Percentiles rank a stretch among this genome's conserved stretches.
Conservation (phyloP, 1,140 invertebrate species). For the Brachystomella parvula region DNA sequence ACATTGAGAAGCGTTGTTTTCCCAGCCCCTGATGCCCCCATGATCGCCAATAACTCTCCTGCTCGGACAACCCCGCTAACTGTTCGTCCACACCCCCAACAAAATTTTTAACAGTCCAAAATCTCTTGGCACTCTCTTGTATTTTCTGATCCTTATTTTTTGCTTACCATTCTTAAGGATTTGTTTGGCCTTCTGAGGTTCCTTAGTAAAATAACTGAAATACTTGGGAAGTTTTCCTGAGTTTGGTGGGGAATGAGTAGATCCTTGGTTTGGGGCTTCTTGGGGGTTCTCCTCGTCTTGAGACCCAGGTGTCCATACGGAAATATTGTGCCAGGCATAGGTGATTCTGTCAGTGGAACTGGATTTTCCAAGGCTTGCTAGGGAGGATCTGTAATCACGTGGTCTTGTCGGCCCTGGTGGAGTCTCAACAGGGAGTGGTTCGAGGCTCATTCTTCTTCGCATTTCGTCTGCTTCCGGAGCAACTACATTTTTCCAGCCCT, state of each 20-base stretch:
- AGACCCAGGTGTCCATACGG: conserved; percentile 59
- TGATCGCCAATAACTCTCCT: conserved; percentile 50
- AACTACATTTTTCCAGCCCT: too few relatives aligned
- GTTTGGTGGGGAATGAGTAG: background rate
- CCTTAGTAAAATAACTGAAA: background rate
- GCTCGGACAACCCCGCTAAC: conserved; percentile 47
- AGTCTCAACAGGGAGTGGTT: too few relatives aligned
- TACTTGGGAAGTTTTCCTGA: background rate
- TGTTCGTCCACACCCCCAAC: too few relatives aligned
- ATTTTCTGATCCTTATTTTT: background rate
- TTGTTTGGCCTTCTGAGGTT: background rate
- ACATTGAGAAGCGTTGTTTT: conserved; percentile 50
- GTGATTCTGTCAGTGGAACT: conserved; percentile 39
- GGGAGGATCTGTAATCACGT: background rate
- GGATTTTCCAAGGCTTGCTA: background rate
- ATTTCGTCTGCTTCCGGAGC: too few relatives aligned
- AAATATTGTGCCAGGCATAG: conserved; percentile 62
- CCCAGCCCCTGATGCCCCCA: conserved; percentile 44
- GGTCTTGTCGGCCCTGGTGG: too few relatives aligned
- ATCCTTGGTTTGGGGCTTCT: background rate
- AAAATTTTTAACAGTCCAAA: background rate
- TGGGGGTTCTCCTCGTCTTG: background rate
- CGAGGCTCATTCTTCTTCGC: too few relatives aligned
- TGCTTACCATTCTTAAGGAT: background rate
- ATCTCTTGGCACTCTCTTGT: background rate